These are phyloP conservation scores for Scaptomyza graminum DNA, from an alignment of 1,140 invertebrate species.

Conservation along the genomic window DNA sequence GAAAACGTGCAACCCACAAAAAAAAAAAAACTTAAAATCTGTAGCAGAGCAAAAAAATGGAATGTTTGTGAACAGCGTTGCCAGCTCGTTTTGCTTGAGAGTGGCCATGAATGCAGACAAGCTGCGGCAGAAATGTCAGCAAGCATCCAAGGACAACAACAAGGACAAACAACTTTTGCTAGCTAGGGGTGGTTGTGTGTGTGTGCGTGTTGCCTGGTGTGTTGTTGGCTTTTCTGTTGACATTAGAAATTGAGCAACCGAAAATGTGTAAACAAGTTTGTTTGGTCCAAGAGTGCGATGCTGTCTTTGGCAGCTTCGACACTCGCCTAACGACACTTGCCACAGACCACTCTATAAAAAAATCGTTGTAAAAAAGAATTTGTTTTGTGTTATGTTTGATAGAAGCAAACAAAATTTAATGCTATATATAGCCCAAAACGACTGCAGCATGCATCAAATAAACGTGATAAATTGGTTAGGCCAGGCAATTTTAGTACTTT, in stretches of 20 bases:
- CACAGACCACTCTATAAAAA: conserved; percentile 18
- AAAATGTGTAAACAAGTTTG: conserved; percentile 81
- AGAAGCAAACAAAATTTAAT: conserved; percentile 41
- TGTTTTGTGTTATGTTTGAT: conserved; percentile 32
- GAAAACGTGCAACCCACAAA: background rate
- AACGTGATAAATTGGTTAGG: conserved; percentile 59
- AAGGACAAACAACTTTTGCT: conserved; percentile 51
- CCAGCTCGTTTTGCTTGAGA: conserved; percentile 27
- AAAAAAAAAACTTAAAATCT: conserved; percentile 17
- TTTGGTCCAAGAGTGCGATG: conserved; percentile 65
- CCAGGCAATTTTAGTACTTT: conserved; percentile 30
- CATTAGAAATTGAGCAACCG: conserved; percentile 81
- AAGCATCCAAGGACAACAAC: conserved; percentile 60
- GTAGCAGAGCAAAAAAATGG: background rate
- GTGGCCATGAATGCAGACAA: conserved; percentile 44
- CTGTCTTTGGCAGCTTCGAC: conserved; percentile 62
- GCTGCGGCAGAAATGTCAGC: conserved; percentile 34
- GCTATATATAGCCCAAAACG: conserved; percentile 11
- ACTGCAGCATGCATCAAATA: conserved; percentile 56
- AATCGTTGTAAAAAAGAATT: conserved; percentile 52
- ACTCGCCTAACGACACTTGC: conserved; percentile 31
- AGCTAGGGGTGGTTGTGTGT: conserved; percentile 15
- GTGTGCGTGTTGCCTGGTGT: conserved; percentile 37
- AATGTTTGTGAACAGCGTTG: conserved; percentile 13
- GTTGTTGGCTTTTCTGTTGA: conserved; percentile 72